phyloP scores from a whole-genome alignment of 2,113 vertebrate genomes.

The Progne subis region DNA sequence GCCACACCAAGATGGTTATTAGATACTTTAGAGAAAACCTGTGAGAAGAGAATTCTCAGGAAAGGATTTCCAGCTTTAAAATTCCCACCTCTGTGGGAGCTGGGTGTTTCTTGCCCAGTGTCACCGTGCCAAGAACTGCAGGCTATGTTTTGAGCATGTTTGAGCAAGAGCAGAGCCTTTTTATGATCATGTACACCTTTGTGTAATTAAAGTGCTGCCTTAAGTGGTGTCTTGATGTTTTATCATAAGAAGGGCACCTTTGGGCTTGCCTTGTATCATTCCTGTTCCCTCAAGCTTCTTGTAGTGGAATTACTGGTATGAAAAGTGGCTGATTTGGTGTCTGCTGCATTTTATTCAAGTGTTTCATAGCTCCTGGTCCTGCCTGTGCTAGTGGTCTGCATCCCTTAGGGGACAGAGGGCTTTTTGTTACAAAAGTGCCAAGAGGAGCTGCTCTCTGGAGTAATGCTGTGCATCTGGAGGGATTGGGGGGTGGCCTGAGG shows the following conservation, averaged over 20 bases:
- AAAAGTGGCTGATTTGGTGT: not conserved
- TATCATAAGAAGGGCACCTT: constrained; percentile 2
- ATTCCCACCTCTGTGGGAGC: not conserved
- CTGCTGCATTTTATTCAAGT: not conserved
- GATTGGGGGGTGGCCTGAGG: not conserved
- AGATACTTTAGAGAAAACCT: not conserved
- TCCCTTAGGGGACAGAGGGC: not conserved
- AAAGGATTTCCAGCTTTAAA: not conserved
- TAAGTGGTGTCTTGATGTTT: constrained; percentile 7
- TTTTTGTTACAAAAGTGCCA: not conserved
- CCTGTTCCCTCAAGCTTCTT: not conserved
- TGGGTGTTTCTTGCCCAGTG: not conserved
- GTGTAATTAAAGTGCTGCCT: constrained; percentile 29
- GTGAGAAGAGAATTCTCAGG: not conserved
- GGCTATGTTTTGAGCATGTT: constrained; percentile 29
- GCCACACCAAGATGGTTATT: not conserved
- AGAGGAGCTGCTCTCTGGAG: not conserved
- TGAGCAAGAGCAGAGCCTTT: constrained; percentile 24
- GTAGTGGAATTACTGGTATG: not conserved
- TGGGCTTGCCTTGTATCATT: not conserved
- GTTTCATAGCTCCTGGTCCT: not conserved
- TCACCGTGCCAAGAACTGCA: not conserved
- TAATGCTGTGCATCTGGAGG: not conserved
- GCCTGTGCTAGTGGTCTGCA: not conserved
- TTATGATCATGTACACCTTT: not conserved